Percentiles rank a stretch among this genome's conserved stretches.
phyloP scores from a whole-genome alignment of 2,797 vertebrate species.

The Spinibarbus caldwelli region DNA sequence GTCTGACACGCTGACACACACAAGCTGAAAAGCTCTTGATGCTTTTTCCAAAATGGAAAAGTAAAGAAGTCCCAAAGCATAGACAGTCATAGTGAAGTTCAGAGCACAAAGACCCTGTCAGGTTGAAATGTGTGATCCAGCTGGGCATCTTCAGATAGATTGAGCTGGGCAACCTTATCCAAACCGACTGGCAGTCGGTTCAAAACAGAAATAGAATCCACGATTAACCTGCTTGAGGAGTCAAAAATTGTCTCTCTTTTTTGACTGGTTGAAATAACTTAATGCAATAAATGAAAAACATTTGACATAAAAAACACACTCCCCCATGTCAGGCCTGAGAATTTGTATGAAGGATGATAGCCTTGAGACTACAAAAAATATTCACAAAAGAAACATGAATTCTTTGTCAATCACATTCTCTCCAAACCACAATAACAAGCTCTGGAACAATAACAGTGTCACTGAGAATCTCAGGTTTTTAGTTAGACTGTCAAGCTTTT shows the following conservation, averaged over 20 bases:
- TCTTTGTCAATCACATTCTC: conserved; percentile 36
- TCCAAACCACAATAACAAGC: conserved; percentile 10
- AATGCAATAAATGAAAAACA: conserved; percentile 46
- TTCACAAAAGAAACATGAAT: conserved; percentile 38
- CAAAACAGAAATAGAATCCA: conserved; percentile 32
- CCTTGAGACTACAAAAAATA: conserved; percentile 53
- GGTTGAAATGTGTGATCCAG: background rate
- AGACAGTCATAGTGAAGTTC: background rate
- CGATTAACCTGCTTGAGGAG: conserved; percentile 36
- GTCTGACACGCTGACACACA: conserved; percentile 7
- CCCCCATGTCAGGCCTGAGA: background rate
- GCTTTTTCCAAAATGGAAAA: background rate
- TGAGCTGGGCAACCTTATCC: conserved; percentile 10
- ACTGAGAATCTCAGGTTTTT: background rate
- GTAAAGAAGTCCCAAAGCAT: conserved; percentile 28
- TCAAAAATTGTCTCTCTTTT: background rate
- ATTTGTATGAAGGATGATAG: conserved; percentile 18
- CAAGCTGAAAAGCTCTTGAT: background rate
- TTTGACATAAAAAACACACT: conserved; percentile 34
- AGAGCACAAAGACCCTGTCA: background rate
- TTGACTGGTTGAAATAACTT: conserved; percentile 2
- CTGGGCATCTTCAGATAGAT: conserved; percentile 1
- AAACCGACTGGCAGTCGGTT: conserved; percentile 28
- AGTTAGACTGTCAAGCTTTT: background rate
- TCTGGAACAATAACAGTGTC: conserved; percentile 37